Conservation (phyloP, 2,113 vertebrate species). For the Corythoichthys haematopterus region DNA sequence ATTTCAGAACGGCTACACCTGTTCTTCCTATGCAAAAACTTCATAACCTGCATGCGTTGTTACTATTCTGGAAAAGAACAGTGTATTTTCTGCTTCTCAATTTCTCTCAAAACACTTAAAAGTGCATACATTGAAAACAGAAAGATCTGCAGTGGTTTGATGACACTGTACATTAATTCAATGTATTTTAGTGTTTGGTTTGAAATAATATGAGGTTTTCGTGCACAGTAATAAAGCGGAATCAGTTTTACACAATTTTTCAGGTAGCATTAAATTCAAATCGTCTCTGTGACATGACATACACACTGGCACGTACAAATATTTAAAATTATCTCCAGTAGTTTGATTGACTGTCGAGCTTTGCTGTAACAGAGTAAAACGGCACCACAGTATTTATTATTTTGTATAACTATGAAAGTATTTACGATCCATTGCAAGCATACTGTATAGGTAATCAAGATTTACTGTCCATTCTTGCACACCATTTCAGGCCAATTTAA, state of each 20-base stretch:
- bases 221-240: neutral
- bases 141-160: conserved; percentile 1
- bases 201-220: neutral
- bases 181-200: conserved; percentile 6
- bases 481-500: conserved; percentile 10
- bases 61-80: neutral
- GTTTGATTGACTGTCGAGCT: conserved; percentile 22
- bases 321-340: neutral
- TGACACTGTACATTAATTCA: neutral
- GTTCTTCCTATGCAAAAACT: neutral
- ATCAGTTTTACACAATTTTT: neutral
- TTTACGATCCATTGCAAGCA: conserved; percentile 5
- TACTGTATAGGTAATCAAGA: neutral
- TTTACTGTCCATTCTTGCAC: conserved; percentile 1
- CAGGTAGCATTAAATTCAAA: conserved; percentile 13
- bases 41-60: neutral
- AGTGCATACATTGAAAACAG: neutral
- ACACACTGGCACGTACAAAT: conserved; percentile 6
- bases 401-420: conserved; percentile 10
- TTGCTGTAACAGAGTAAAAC: conserved; percentile 3
- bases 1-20: neutral
- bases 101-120: neutral
- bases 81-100: neutral
- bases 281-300: conserved; percentile 13
- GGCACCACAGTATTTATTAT: neutral